Conservation (phyloP, 2,888 invertebrate species). For the Eristalis tenax region DNA sequence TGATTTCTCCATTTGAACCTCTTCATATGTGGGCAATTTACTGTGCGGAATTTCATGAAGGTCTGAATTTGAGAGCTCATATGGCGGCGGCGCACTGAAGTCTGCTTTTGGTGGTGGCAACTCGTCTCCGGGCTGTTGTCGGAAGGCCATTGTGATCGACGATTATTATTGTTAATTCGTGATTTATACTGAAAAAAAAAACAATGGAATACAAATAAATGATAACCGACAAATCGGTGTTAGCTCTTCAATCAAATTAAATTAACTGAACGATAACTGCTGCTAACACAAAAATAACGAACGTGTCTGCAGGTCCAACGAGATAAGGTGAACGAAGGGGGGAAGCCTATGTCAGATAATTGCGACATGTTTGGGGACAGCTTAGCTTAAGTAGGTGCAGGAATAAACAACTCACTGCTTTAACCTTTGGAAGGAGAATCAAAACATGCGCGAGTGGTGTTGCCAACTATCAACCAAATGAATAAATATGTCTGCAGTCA, state of each 20-base stretch:
- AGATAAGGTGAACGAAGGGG: neutral
- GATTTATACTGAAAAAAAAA: slow-evolving; percentile 39
- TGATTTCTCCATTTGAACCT: slow-evolving; percentile 93
- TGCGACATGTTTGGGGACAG: neutral
- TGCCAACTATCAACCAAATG: neutral
- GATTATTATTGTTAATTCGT: slow-evolving; percentile 31
- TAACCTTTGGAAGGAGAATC: neutral
- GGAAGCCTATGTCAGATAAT: neutral
- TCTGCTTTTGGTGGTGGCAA: slow-evolving; percentile 92
- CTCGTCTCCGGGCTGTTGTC: slow-evolving; percentile 81
- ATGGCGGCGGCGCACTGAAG: slow-evolving; percentile 93
- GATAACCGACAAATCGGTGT: neutral
- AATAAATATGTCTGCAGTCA: neutral
- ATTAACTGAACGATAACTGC: neutral
- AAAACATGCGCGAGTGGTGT: neutral
- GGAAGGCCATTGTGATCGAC: slow-evolving; percentile 50
- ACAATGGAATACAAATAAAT: neutral
- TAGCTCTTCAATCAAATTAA: neutral
- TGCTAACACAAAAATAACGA: neutral
- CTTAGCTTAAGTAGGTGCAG: neutral
- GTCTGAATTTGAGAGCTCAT: slow-evolving; percentile 84
- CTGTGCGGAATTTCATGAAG: slow-evolving; percentile 82
- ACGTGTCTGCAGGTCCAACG: neutral
- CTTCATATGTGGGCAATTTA: slow-evolving; percentile 93
- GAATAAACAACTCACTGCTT: neutral